Evolutionary conservation across 1,140 invertebrate species (phyloP), one percentile per base, ranked within the genome.

Genomic region (Glossosoma conforme): DNA sequence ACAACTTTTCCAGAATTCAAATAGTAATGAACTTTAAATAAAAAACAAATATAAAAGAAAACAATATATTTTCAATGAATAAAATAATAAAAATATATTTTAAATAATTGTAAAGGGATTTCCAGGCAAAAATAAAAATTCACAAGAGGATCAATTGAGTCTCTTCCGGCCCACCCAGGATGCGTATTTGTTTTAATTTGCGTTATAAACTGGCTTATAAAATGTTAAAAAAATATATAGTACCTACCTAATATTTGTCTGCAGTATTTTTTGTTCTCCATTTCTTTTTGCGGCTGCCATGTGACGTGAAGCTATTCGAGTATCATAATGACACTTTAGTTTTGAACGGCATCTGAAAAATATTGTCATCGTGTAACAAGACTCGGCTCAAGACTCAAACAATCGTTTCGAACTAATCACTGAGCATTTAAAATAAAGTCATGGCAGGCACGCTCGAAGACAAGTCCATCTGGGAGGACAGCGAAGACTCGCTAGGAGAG

Each of bases 391-490:
- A 46, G 14, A 8, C n/a, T 28, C n/a, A 8, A 28, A 28, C 6
- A 28, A 20, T 24, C n/a, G 30, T 46, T 22, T 10, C 3, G 13
- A 37, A n/a, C n/a, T n/a, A 18, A 28, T 9, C 10, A 38, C 20
- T 17, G 18, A 2, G 20, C 28, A 40, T 38, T 48, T 18, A 36
- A 44, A 21, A 41, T 13, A 45, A 13, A 10, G 56, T 10, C 44
- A 76, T 74, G 68, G 80, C 85, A 70, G 76, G 81, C 38, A 88
- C 86, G 32, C 72, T 93, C 20, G 90, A 92, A 78, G 89, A 92
- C 67, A 90, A 90, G 74, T 84, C 88, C 2, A 88, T 93, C 61
- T 93, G 90, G 89, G 89, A 92, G 62, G 89, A 92, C 76, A 48
- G 52, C 11, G 56, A 58, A 22, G 89, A 93, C 70, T 78, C 85